phyloP scores from a whole-genome alignment of 2,888 invertebrate species.

The Mesorhabditis sp. region DNA sequence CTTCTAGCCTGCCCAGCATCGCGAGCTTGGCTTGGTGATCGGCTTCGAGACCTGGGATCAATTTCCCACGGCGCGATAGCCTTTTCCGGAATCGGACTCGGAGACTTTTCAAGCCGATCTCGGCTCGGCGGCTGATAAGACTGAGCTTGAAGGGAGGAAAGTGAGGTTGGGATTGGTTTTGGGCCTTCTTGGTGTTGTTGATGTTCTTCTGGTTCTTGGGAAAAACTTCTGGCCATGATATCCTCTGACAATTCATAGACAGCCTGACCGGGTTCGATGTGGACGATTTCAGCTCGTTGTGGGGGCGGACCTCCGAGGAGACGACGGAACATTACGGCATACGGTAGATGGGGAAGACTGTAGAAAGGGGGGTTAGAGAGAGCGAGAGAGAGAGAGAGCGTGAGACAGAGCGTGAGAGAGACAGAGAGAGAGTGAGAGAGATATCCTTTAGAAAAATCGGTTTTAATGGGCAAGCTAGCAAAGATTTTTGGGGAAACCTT shows the following conservation, averaged over 20 bases:
- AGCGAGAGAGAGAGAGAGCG: too few relatives aligned
- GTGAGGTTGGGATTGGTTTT: background rate
- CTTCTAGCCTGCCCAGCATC: too few relatives aligned
- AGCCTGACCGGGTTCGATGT: conserved; percentile 2
- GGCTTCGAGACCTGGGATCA: background rate
- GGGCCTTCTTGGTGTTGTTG: background rate
- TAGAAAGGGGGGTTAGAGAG: too few relatives aligned
- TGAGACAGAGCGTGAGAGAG: too few relatives aligned
- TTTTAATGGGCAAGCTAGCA: background rate
- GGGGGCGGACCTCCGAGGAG: background rate
- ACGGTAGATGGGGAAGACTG: background rate
- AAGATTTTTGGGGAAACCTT: too few relatives aligned
- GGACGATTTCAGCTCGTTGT: background rate
- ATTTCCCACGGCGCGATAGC: background rate
- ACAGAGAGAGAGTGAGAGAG: too few relatives aligned
- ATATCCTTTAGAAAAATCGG: background rate
- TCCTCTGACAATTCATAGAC: background rate
- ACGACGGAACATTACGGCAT: background rate
- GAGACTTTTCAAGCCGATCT: background rate
- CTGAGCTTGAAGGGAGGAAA: background rate
- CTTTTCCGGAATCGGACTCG: background rate
- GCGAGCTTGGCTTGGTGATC: background rate
- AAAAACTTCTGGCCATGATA: background rate
- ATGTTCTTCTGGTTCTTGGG: background rate
- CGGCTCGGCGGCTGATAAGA: background rate